phyloP scores from a whole-genome alignment of 2,113 vertebrate genomes.

The Mesitornis unicolor region DNA sequence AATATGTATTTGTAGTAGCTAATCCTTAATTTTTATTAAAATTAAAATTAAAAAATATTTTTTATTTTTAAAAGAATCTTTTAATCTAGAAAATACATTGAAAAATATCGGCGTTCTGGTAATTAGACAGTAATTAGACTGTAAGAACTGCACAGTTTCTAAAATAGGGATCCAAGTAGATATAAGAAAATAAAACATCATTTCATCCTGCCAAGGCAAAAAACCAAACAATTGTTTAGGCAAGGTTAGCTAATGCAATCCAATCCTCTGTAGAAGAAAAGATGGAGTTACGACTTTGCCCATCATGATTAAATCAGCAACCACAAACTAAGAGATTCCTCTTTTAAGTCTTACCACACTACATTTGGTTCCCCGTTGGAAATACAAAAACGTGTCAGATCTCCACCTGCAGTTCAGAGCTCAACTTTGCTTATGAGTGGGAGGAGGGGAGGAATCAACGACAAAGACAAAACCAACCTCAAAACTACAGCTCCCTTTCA shows the following conservation, averaged over 20 bases:
- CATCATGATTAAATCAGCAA: neutral
- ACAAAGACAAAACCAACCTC: neutral
- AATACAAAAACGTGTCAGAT: neutral
- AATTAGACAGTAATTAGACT: neutral
- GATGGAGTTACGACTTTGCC: neutral
- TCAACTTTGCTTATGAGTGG: neutral
- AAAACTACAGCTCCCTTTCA: neutral
- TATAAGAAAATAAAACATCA: neutral
- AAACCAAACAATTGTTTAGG: neutral
- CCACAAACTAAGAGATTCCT: neutral
- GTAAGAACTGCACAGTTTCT: neutral
- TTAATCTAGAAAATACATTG: neutral
- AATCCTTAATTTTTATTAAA: neutral
- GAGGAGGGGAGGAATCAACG: rapidly evolving
- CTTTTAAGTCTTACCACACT: conserved; percentile 24
- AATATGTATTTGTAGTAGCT: neutral
- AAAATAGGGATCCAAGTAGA: neutral
- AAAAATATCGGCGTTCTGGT: neutral
- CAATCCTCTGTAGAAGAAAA: neutral
- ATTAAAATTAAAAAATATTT: neutral
- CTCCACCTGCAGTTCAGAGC: neutral
- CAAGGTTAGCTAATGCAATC: neutral
- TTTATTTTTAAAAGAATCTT: neutral
- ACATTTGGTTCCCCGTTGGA: conserved; percentile 2
- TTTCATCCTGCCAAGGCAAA: neutral